Base-by-base conservation (phyloP, 2,888 invertebrate genomes). In the Colostygia pectinataria region DNA sequence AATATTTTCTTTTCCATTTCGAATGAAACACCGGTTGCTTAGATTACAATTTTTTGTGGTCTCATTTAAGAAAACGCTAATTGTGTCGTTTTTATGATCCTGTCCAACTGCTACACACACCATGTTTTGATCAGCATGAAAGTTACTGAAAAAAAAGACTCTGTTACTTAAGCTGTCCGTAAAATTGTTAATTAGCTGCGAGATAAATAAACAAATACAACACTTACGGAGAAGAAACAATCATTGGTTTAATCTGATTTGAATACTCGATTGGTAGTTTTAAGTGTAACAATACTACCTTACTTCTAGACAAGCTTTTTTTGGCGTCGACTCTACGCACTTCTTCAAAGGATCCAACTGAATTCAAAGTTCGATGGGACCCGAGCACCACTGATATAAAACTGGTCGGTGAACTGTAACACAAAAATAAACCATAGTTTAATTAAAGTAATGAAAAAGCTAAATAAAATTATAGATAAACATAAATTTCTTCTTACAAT, bases 321-420 rank as follows among this genome's bases (percentile, higher is more conserved):
- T 92, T 89, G 20, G 91, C 91, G 55, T 93, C 91, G 2, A 96
- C 90, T 44, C 88, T 80, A 20, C 91, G 83, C n/a, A 92, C 89
- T 85, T 95, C 94, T 71, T 96, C 95, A 68, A 94, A 91, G 2
- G 94, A 93, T 28, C 95, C 93, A 51, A 87, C 84, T 3, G 90
- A 80, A 25, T 91, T 77, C 53, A 93, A 83, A 0, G 91, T 90
- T 67, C 92, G 91, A 9, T 93, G 91, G 12, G 92, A 92, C n/a
- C 96, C 96, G 31, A 96, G 74, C 6, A 95, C 72, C 3, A 92
- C 94, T 1, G 91, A 85, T 4, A 94, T 85, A 57, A 93, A 93
- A 65, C 93, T 90, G n/a, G 74, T 71, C 9, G 75, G 63, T 18
- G 92, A 75, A 37, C 94, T 94, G 66, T 57, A 83, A 75, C 7